phyloP scores from a whole-genome alignment of 2,113 vertebrate genomes.

The Galeopterus variegatus region DNA sequence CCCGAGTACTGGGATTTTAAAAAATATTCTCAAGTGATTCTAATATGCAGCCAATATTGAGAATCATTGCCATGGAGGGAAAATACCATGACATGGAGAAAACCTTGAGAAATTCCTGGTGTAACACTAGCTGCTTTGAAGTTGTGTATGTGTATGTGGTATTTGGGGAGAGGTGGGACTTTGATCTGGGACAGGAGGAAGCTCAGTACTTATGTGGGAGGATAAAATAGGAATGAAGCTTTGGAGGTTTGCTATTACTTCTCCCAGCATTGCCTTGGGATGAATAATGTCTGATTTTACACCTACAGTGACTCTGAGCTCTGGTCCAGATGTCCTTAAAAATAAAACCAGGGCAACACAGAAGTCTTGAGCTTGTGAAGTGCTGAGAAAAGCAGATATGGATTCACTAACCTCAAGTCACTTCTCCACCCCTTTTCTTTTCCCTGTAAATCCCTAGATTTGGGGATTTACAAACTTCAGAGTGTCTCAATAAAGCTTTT shows the following conservation, averaged over 20 bases:
- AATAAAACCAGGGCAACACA: not conserved
- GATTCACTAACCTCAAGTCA: not conserved
- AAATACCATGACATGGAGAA: not conserved
- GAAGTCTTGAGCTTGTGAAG: not conserved
- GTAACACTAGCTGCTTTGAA: not conserved
- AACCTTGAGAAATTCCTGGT: not conserved
- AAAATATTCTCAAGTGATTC: not conserved
- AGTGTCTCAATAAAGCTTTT: not conserved
- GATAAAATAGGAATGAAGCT: not conserved
- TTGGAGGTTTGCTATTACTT: not conserved
- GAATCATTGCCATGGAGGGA: not conserved
- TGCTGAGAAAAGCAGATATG: not conserved
- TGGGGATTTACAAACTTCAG: not conserved
- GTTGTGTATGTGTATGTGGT: not conserved
- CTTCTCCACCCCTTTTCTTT: not conserved
- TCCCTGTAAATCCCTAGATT: not conserved
- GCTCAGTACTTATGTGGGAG: not conserved
- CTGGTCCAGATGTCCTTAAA: slow-evolving; percentile 9
- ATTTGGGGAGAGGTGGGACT: not conserved
- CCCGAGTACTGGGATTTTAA: not conserved
- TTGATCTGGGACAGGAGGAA: not conserved
- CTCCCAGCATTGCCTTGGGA: not conserved
- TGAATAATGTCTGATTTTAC: not conserved
- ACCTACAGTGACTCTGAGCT: not conserved
- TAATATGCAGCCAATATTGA: slow-evolving; percentile 7